These are phyloP conservation scores for Ornithoptera alexandrae DNA, from an alignment of 2,888 invertebrate species.

Conservation along the genomic window DNA sequence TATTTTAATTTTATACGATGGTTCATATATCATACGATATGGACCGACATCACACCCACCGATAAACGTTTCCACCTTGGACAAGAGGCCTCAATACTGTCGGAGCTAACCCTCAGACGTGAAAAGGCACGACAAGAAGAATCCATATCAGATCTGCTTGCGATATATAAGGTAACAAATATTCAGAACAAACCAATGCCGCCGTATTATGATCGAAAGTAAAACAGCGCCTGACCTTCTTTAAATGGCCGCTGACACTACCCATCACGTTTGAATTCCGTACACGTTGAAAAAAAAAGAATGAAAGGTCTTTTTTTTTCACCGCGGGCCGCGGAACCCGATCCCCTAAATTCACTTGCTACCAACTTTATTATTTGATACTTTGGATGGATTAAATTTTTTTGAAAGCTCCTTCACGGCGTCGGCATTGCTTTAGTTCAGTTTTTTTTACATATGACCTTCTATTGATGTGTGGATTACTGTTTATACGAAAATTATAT, in stretches of 20 bases:
- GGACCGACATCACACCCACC: too few relatives aligned
- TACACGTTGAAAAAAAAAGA: constrained; percentile 58
- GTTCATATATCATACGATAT: too few relatives aligned
- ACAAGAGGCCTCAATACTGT: too few relatives aligned
- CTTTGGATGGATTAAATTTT: constrained; percentile 68
- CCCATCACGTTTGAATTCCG: constrained; percentile 72
- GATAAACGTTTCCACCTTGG: too few relatives aligned
- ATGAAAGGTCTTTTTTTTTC: constrained; percentile 54
- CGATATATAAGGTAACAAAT: constrained; percentile 12
- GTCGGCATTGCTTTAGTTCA: constrained; percentile 66
- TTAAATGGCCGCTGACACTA: constrained; percentile 63
- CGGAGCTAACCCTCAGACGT: too few relatives aligned
- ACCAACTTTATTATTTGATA: constrained; percentile 80
- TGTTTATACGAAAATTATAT: constrained; percentile 58
- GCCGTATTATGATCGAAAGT: constrained; percentile 51
- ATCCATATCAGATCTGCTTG: neutral
- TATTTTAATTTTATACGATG: too few relatives aligned
- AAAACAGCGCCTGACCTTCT: constrained; percentile 57
- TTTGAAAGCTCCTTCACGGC: constrained; percentile 50
- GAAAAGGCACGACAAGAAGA: too few relatives aligned
- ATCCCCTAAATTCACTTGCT: constrained; percentile 78
- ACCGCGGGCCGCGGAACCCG: constrained; percentile 66
- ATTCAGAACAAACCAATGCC: constrained; percentile 27
- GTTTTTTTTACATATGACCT: constrained; percentile 50
- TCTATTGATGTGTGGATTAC: constrained; percentile 56